Evolutionary conservation across 1,140 invertebrate species (phyloP), one percentile per base, ranked within the genome.

Genomic region (Drosophila santomea): DNA sequence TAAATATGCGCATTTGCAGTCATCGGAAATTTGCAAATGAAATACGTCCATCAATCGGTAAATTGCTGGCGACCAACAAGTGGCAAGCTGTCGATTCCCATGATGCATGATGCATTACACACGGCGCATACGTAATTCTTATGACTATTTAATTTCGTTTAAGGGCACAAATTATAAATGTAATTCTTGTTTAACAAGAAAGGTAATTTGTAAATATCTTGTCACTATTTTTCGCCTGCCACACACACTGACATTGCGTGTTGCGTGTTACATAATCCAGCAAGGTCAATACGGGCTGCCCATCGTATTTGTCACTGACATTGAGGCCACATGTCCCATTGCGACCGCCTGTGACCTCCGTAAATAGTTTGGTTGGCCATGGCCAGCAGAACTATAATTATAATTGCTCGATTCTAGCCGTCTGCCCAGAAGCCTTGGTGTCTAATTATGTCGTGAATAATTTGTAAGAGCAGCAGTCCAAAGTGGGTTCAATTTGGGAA

Each of bases 1-100:
- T 75, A 66, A 75, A 75, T 75, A 75, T 75, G 73, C 52, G 41
- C 60, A 66, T 66, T 74, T 75, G 67, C 36, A 39, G 59, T 35
- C 38, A 62, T 55, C 43, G 47, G 56, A 71, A 63, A 60, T 60
- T 60, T 52, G 68, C 50, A 74, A 74, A 74, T 74, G 57, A 74
- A 74, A 75, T 64, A 52, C 50, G 57, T 14, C 59, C 59, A 66
- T 75, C 72, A 75, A 63, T 64, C 51, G 60, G 28, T 36, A 51
- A 74, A 63, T 43, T 32, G 23, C 58, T 54, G 51, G 15, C 20
- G 39, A 51, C 52, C 71, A 75, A 75, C 73, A 76, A 75, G 61
- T 76, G 72, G 59, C 20, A 72, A 43, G 44, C 66, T 48, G 66
- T n/a, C 36, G 32, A 17, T 58, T 50, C 51, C 44, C 66, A 58